Conservation (phyloP, 2,888 invertebrate species). For the Himalopsyche tibetana region DNA sequence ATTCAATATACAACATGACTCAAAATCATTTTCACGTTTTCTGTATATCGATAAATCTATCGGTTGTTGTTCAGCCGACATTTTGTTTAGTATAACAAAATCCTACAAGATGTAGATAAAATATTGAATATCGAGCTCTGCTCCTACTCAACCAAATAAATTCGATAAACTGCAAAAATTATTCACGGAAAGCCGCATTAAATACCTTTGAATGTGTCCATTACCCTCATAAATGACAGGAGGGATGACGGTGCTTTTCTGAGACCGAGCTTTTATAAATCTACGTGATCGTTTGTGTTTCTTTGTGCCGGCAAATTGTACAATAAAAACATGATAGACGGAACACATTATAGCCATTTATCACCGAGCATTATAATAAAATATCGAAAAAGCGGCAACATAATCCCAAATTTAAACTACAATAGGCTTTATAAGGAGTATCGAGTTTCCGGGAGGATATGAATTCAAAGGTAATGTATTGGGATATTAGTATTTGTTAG, state of each 20-base stretch:
- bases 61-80: not conserved
- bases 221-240: not conserved
- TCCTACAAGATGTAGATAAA: not conserved
- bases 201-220: slow-evolving; percentile 20
- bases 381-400: slow-evolving; percentile 7
- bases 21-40: not conserved
- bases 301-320: slow-evolving; percentile 13
- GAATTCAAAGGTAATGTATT: slow-evolving; percentile 31
- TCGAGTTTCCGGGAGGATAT: slow-evolving; percentile 30
- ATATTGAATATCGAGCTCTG: not conserved
- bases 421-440: slow-evolving; percentile 16
- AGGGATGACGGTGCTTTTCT: slow-evolving; percentile 8
- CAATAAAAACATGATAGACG: slow-evolving; percentile 1
- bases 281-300: slow-evolving; percentile 31
- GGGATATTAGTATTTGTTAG: slow-evolving; percentile 14
- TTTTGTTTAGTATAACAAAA: not conserved
- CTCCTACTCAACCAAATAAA: not conserved
- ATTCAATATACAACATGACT: not conserved
- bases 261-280: slow-evolving; percentile 25
- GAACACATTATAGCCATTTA: not conserved
- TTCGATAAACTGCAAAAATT: slow-evolving; percentile 16
- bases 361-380: slow-evolving; percentile 21
- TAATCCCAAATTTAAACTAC: slow-evolving; percentile 19
- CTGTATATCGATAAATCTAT: slow-evolving; percentile 4
- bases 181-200: slow-evolving; percentile 20